These are phyloP conservation scores for Alectoris magna DNA, from an alignment of 2,797 vertebrate species.

Conservation along the genomic window DNA sequence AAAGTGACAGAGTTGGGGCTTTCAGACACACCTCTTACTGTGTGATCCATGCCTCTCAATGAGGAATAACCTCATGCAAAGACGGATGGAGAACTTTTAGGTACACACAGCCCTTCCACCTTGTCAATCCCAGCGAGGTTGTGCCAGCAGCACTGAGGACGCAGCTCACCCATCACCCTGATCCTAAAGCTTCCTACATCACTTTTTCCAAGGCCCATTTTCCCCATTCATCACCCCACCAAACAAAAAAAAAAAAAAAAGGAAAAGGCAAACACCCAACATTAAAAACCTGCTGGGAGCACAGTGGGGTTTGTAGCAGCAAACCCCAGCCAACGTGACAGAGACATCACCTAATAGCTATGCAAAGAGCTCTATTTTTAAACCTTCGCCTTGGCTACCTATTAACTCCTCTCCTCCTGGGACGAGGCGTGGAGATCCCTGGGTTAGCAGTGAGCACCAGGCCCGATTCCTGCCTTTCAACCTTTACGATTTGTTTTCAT, in stretches of 20 bases:
- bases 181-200: neutral
- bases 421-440: constrained; percentile 6
- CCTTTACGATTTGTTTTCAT: constrained; percentile 74
- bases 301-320: neutral
- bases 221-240: neutral
- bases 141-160: fast-evolving
- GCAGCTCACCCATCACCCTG: neutral
- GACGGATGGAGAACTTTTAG: neutral
- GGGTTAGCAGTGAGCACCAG: neutral
- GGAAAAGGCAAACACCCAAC: constrained; percentile 11
- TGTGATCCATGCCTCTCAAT: fast-evolving
- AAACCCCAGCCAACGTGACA: neutral
- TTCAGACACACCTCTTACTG: neutral
- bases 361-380: constrained; percentile 67
- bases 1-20: neutral
- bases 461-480: constrained; percentile 40
- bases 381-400: constrained; percentile 57
- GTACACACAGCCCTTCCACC: neutral
- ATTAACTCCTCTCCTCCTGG: constrained; percentile 26
- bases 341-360: constrained; percentile 69
- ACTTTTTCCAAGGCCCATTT: constrained; percentile 33
- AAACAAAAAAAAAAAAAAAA: constrained; percentile 33
- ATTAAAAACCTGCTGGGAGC: constrained; percentile 19
- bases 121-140: neutral
- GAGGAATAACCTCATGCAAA: neutral